A percentile compares a stretch with the other conserved stretches of the same genome.
Evolutionary conservation across 2,113 vertebrate species (phyloP).

Genomic region (Entelurus aequoreus): DNA sequence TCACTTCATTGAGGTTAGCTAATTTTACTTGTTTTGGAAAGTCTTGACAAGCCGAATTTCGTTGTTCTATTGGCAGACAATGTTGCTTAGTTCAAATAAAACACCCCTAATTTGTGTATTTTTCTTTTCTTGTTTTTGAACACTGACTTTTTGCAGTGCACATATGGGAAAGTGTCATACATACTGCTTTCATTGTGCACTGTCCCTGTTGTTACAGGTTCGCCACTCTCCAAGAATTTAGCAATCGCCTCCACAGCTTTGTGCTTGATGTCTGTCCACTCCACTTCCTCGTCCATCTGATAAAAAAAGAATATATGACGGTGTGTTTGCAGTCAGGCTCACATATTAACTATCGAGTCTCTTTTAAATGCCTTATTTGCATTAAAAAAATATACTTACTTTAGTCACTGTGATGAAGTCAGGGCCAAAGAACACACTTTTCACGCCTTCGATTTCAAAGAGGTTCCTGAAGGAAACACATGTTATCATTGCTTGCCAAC

Average conservation of each 20-base stretch:
- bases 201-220: slow-evolving; percentile 63
- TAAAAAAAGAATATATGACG: slow-evolving; percentile 7
- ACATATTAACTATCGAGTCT: no score
- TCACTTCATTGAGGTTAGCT: no score
- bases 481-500: slow-evolving; percentile 9
- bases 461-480: slow-evolving; percentile 60
- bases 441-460: slow-evolving; percentile 78
- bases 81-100: no score
- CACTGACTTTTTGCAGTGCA: no score
- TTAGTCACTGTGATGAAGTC: slow-evolving; percentile 80
- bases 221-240: slow-evolving; percentile 73
- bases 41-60: no score
- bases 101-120: no score
- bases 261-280: slow-evolving; percentile 71
- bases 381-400: slow-evolving; percentile 46
- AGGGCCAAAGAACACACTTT: slow-evolving; percentile 78
- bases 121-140: no score
- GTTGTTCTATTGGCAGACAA: no score
- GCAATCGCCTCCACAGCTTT: slow-evolving; percentile 62
- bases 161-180: slow-evolving; percentile 19
- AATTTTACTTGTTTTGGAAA: no score
- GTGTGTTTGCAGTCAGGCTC: background rate
- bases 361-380: background rate
- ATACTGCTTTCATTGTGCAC: slow-evolving; percentile 70
- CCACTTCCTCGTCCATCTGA: slow-evolving; percentile 71